Evolutionary conservation across 2,797 vertebrate genomes (phyloP).

Genomic region (Poeciliopsis presidionis): DNA sequence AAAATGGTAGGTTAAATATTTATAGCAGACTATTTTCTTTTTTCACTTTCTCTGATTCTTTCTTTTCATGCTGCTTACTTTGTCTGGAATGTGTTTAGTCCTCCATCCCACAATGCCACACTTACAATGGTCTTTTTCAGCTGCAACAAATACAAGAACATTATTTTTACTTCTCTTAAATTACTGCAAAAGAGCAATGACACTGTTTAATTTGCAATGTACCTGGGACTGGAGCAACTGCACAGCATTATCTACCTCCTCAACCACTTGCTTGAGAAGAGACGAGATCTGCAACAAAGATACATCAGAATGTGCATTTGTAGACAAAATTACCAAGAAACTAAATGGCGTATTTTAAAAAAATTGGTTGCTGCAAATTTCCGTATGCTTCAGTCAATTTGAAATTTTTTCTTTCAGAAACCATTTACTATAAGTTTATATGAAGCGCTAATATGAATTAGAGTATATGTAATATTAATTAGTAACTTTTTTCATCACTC

Average conservation of each 20-base stretch:
- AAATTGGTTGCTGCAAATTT: background rate
- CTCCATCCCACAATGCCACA: constrained; percentile 74
- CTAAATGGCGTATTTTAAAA: background rate
- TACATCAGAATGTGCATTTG: background rate
- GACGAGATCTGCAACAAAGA: constrained; percentile 46
- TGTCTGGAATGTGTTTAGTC: constrained; percentile 24
- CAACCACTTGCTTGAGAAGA: constrained; percentile 33
- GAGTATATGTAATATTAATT: background rate
- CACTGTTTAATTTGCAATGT: background rate
- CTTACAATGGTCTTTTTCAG: constrained; percentile 70
- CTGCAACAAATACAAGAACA: constrained; percentile 39
- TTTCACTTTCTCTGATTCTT: background rate
- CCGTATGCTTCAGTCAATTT: background rate
- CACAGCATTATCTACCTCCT: constrained; percentile 65
- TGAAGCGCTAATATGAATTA: background rate
- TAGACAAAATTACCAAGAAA: background rate
- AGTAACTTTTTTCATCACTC: background rate
- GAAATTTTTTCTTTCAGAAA: background rate
- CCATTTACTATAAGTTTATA: background rate
- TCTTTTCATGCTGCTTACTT: constrained; percentile 36
- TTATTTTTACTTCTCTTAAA: background rate
- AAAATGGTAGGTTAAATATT: background rate
- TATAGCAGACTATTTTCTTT: background rate
- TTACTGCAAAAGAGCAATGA: background rate
- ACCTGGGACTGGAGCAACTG: constrained; percentile 71